Base-by-base conservation (phyloP, 2,113 vertebrate species). In the Rhabdornis inornatus region DNA sequence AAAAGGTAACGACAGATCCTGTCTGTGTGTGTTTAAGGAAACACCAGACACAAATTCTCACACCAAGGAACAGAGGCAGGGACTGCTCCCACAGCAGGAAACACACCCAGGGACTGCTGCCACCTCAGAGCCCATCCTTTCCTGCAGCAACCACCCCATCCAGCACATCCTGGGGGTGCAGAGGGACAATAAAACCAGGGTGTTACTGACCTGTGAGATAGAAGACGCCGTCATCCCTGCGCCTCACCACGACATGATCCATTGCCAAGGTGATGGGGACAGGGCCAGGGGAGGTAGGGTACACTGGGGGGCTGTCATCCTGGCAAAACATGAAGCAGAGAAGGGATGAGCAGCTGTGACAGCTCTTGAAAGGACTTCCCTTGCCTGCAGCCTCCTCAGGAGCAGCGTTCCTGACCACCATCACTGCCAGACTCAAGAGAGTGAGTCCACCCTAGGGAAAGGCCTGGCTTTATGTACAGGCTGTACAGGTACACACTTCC, bases 261-360 rank as follows among this genome's bases (percentile, higher is more conserved):
- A 99, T 57, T 23, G 98, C 94, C 91, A 99, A 94, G 31, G 98
- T 98, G 92, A 99, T 92, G 31, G 99, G 99, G 40, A 99, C 63
- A 8, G 99, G 97, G 52, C 98, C 98, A 25, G 99, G 99, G 72
- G 99, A 98, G 5, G 99, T 99, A 3, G 99, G 98, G 81, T 99
- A 99, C 44, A 99, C 94, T 47, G 92, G 98, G 18, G 99, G 99
- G 22, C 97, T 96, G 47, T 99, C 99, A 89, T 99, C 99, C 99
- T 99, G 94, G n/a, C 82, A 69, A 70, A 50, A 92, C 52, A 78
- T 4, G 31, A 74, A 86, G 33, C 24, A 65, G 14, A 72, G 53
- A 52, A n/a, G 85, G 82, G 33, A 45, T 63, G 14, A 59, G 71
- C 22, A 71, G 57, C 47, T 66, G 80, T 44, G 87, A 89, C 40